These are phyloP conservation scores for Cosmia pyralina DNA, from an alignment of 2,888 invertebrate species.

Conservation along the genomic window DNA sequence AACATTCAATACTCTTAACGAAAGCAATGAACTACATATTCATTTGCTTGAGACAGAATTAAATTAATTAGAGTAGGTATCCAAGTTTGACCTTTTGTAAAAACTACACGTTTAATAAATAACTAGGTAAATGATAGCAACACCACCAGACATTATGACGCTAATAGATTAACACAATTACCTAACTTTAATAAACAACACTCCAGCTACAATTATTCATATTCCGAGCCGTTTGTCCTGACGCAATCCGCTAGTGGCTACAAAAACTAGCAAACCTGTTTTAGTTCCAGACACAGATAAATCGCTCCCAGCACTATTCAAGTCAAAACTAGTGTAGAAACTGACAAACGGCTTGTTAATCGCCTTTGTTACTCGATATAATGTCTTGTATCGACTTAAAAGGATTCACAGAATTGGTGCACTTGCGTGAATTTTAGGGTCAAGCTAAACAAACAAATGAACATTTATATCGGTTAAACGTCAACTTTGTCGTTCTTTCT, in stretches of 20 bases:
- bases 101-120: background rate
- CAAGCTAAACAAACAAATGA: constrained; percentile 59
- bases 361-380: constrained; percentile 78
- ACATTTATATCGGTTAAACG: constrained; percentile 66
- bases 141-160: constrained; percentile 5
- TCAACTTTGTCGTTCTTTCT: constrained; percentile 50
- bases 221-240: constrained; percentile 45
- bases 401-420: constrained; percentile 70
- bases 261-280: constrained; percentile 70
- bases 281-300: constrained; percentile 73
- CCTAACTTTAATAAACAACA: constrained; percentile 47
- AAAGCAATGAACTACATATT: background rate
- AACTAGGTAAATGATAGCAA: background rate
- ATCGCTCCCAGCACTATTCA: constrained; percentile 68
- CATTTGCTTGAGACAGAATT: background rate
- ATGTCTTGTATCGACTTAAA: constrained; percentile 83
- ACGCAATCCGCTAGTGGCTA: constrained; percentile 44
- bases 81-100: background rate
- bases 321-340: constrained; percentile 72
- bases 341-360: constrained; percentile 86
- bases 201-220: constrained; percentile 52
- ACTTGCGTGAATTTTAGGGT: constrained; percentile 71
- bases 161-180: constrained; percentile 44
- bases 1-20: background rate
- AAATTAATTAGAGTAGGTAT: background rate